Evolutionary conservation across 1,140 invertebrate species (phyloP).

Genomic region (Euwallacea similis): DNA sequence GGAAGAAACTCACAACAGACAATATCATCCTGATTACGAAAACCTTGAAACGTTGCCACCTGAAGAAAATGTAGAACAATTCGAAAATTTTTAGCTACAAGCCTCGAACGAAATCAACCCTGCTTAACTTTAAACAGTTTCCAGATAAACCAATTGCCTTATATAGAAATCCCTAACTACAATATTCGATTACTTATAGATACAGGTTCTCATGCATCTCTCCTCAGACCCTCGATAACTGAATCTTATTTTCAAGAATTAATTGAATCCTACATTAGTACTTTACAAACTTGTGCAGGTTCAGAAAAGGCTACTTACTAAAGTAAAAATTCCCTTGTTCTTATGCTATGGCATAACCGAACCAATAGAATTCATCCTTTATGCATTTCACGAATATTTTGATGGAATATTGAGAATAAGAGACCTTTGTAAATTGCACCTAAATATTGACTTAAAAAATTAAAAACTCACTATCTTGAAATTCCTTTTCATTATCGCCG

Average conservation of each 20-base stretch:
- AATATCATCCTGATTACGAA: too few species aligned
- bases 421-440: slow-evolving; percentile 5
- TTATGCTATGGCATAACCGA: not conserved
- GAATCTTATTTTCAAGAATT: not conserved
- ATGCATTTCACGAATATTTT: slow-evolving; percentile 17
- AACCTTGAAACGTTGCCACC: too few species aligned
- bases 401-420: slow-evolving; percentile 5
- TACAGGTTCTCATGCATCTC: too few species aligned
- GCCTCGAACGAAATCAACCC: too few species aligned
- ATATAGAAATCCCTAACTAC: too few species aligned
- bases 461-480: not conserved
- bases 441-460: slow-evolving; percentile 19
- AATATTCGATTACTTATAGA: too few species aligned
- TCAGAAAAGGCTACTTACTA: not conserved
- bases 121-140: too few species aligned
- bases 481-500: slow-evolving; percentile 8
- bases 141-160: too few species aligned
- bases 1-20: too few species aligned
- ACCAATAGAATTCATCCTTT: slow-evolving; percentile 10
- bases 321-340: slow-evolving; percentile 6
- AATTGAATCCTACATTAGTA: not conserved
- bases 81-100: too few species aligned
- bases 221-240: not conserved
- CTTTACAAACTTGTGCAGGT: slow-evolving; percentile 11
- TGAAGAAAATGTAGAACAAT: too few species aligned